phyloP scores from a whole-genome alignment of 2,797 vertebrate species.

The Dromococcyx pavoninus region DNA sequence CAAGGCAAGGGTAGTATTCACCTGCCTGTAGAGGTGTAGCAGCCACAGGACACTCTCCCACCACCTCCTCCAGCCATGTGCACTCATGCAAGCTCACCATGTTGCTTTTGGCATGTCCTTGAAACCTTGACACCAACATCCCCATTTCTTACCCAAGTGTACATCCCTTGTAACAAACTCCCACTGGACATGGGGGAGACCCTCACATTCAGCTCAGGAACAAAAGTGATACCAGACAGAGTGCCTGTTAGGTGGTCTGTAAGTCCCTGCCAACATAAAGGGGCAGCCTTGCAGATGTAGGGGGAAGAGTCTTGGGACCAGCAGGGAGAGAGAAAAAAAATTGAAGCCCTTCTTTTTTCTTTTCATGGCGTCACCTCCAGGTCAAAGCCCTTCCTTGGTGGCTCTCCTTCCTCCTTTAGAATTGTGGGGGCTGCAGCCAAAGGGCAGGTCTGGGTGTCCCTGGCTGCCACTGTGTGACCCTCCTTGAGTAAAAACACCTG shows the following conservation, averaged over 20 bases:
- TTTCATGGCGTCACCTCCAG: neutral
- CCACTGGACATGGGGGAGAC: neutral
- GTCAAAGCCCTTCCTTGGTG: neutral
- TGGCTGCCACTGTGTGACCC: neutral
- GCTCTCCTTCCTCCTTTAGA: neutral
- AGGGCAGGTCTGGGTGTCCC: neutral
- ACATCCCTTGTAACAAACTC: neutral
- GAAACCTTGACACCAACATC: neutral
- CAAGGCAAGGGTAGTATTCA: neutral
- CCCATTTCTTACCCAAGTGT: neutral
- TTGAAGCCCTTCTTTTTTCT: neutral
- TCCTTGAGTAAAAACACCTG: slow-evolving; percentile 8
- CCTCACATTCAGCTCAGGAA: neutral
- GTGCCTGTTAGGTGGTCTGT: too few species aligned
- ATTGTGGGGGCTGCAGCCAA: neutral
- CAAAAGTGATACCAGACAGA: neutral
- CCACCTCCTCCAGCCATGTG: neutral
- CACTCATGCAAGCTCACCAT: neutral
- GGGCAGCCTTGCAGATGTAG: neutral
- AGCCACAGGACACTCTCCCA: neutral
- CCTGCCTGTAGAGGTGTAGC: neutral
- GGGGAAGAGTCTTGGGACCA: neutral
- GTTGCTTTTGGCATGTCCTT: neutral
- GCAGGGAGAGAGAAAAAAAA: neutral
- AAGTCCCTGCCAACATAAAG: neutral